Percentiles rank a stretch among this genome's conserved stretches.
Evolutionary conservation across 2,888 invertebrate genomes (phyloP).

Genomic region (Thereva nobilitata): DNA sequence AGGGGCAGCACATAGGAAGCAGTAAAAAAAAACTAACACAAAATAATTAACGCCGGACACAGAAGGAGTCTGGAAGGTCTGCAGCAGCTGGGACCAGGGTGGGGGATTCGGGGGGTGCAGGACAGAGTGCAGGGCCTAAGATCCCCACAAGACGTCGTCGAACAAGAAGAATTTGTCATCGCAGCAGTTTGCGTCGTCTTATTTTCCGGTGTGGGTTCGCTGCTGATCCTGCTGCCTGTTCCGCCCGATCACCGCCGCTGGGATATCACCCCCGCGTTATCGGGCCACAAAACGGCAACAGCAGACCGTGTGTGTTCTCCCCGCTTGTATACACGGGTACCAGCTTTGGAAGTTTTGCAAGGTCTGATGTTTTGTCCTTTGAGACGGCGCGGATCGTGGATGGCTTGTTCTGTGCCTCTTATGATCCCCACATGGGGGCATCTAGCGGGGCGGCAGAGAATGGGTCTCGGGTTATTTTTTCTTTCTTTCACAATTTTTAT

Average conservation of each 20-base stretch:
- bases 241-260: no score
- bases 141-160: conserved; percentile 2
- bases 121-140: background rate
- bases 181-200: conserved; percentile 20
- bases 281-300: no score
- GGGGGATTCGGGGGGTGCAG: background rate
- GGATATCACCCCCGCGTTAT: no score
- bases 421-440: no score
- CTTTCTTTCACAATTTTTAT: conserved; percentile 37
- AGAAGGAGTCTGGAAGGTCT: conserved; percentile 22
- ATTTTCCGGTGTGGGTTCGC: background rate
- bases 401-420: no score
- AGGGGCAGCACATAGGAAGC: conserved; percentile 14
- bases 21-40: background rate
- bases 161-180: conserved; percentile 36
- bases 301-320: no score
- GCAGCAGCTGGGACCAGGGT: no score
- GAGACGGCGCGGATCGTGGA: no score
- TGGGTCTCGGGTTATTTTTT: background rate
- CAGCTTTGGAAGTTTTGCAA: no score
- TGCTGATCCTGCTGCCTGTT: conserved; percentile 6
- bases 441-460: no score
- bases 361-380: no score
- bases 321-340: no score
- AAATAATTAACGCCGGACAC: conserved; percentile 16